These are phyloP conservation scores for Philantomba maxwellii DNA, from an alignment of 2,113 vertebrate species.

Conservation along the genomic window DNA sequence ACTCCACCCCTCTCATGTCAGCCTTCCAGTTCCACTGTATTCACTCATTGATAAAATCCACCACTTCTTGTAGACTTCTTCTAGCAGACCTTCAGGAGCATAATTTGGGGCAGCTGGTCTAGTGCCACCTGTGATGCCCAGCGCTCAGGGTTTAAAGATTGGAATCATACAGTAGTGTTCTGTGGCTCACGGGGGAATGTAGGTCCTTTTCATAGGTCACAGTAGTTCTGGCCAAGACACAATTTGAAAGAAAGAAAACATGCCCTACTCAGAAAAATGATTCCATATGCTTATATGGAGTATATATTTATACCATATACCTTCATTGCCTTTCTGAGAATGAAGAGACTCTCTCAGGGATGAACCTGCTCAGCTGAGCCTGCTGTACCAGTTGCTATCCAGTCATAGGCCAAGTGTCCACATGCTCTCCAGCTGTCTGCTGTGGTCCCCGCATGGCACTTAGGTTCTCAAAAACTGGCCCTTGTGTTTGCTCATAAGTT, in stretches of 20 bases:
- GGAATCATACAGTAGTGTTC: background rate
- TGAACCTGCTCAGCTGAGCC: background rate
- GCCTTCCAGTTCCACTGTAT: background rate
- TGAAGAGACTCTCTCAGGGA: background rate
- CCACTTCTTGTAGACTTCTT: background rate
- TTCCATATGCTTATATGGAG: background rate
- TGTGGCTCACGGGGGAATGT: background rate
- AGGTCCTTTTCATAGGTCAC: background rate
- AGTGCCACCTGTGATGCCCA: background rate
- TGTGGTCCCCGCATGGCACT: background rate
- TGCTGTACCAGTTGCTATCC: background rate
- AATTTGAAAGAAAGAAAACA: background rate
- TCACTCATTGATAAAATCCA: background rate
- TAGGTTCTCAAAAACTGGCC: background rate
- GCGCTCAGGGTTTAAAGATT: background rate
- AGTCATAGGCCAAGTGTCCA: background rate
- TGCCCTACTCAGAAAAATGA: background rate
- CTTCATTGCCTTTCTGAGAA: background rate
- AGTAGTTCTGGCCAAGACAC: background rate
- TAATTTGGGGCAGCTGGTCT: background rate
- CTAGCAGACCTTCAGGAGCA: background rate
- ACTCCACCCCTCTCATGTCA: background rate
- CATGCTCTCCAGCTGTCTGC: background rate
- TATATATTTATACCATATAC: background rate
- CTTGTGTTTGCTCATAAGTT: background rate